Percentiles rank a stretch among this genome's conserved stretches.
Conservation (phyloP, 1,140 invertebrate species). For the Heliconius himera region DNA sequence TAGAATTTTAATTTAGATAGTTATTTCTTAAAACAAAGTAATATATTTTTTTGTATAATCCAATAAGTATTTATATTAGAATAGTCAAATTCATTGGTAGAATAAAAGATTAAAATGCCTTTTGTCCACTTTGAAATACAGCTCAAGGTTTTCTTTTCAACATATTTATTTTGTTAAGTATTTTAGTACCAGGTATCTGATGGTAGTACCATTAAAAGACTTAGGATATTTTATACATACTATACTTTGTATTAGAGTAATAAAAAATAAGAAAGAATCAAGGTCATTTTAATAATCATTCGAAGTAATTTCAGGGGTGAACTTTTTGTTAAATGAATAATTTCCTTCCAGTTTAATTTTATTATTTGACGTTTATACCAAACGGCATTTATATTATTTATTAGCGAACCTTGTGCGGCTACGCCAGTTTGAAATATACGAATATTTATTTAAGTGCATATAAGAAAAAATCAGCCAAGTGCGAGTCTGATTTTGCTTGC, state of each 20-base stretch:
- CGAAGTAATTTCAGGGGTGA: background rate
- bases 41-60: too few relatives aligned
- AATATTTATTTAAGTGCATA: too few relatives aligned
- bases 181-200: background rate
- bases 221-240: background rate
- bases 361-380: too few relatives aligned
- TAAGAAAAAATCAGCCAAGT: too few relatives aligned
- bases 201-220: background rate
- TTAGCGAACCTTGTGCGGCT: too few relatives aligned
- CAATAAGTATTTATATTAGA: background rate
- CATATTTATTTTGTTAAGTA: constrained; percentile 7
- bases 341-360: too few relatives aligned
- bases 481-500: too few relatives aligned
- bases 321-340: too few relatives aligned
- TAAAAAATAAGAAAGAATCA: background rate
- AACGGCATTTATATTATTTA: too few relatives aligned
- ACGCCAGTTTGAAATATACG: too few relatives aligned
- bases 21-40: too few relatives aligned
- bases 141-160: background rate
- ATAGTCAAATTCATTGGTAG: background rate
- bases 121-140: background rate
- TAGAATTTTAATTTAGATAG: too few relatives aligned
- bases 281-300: background rate
- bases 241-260: background rate
- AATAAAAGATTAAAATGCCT: background rate